Conservation (phyloP, 1,140 invertebrate genomes). For the Polypedilum pembai region DNA sequence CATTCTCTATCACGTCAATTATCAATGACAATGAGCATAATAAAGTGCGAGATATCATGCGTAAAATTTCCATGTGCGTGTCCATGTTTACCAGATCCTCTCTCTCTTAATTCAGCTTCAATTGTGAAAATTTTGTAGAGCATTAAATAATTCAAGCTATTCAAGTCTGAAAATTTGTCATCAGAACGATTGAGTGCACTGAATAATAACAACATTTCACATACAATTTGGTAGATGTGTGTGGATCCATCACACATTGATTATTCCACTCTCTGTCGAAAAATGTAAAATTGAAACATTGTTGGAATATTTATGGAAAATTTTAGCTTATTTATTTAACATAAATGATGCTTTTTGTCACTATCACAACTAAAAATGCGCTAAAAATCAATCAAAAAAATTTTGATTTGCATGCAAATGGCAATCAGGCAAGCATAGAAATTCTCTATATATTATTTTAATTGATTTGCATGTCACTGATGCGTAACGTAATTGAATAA, state of each 20-base stretch:
- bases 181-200: background rate
- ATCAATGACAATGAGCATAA: constrained; percentile 8
- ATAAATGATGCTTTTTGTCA: no score
- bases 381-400: no score
- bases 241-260: no score
- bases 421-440: background rate
- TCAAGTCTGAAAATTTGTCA: constrained; percentile 17
- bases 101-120: background rate
- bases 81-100: background rate
- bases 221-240: no score
- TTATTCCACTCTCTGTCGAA: no score
- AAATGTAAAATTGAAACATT: no score
- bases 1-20: background rate
- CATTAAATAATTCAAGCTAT: constrained; percentile 16
- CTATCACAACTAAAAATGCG: no score
- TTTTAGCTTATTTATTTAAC: no score
- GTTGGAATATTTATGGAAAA: no score
- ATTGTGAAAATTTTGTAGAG: constrained; percentile 13
- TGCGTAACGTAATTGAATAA: constrained; percentile 12
- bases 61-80: constrained; percentile 19
- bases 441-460: background rate
- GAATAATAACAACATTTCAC: background rate
- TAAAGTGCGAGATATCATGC: constrained; percentile 20
- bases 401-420: background rate
- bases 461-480: constrained; percentile 4